Evolutionary conservation across 2,888 invertebrate genomes (phyloP).

Genomic region (Eupithecia centaureata): DNA sequence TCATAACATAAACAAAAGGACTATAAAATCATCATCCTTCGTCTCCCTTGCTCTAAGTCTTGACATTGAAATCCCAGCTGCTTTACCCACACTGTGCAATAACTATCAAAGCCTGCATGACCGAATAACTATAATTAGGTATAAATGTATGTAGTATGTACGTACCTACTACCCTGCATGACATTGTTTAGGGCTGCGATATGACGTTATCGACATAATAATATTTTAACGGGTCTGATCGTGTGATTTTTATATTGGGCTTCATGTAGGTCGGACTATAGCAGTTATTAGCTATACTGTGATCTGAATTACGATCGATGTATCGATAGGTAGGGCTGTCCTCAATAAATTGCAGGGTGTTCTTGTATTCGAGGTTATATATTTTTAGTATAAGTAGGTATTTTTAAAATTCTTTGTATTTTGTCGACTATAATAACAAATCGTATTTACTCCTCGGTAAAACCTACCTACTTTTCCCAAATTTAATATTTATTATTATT

Average conservation of each 20-base stretch:
- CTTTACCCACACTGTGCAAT: conserved; percentile 19
- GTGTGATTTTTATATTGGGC: conserved; percentile 74
- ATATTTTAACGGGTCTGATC: conserved; percentile 66
- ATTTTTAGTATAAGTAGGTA: conserved; percentile 1
- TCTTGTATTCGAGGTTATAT: conserved; percentile 9
- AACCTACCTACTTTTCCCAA: no score
- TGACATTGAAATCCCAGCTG: conserved; percentile 12
- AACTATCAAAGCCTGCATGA: no score
- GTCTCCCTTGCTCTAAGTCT: background rate
- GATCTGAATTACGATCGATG: conserved; percentile 55
- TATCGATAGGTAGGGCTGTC: conserved; percentile 50
- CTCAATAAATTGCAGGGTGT: conserved; percentile 21
- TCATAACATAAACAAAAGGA: no score
- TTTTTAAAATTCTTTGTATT: background rate
- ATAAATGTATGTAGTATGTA: no score
- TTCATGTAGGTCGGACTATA: conserved; percentile 64
- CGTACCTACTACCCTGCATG: no score
- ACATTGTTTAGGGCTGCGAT: conserved; percentile 42
- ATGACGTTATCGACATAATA: conserved; percentile 49
- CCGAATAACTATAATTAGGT: no score
- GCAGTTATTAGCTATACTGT: background rate
- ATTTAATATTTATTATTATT: no score
- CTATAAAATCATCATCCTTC: background rate
- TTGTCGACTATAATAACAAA: background rate
- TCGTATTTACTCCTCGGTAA: background rate